A percentile compares a stretch with the other conserved stretches of the same genome.
phyloP scores from a whole-genome alignment of 1,140 invertebrate genomes.

The Pogonomyrmex barbatus region DNA sequence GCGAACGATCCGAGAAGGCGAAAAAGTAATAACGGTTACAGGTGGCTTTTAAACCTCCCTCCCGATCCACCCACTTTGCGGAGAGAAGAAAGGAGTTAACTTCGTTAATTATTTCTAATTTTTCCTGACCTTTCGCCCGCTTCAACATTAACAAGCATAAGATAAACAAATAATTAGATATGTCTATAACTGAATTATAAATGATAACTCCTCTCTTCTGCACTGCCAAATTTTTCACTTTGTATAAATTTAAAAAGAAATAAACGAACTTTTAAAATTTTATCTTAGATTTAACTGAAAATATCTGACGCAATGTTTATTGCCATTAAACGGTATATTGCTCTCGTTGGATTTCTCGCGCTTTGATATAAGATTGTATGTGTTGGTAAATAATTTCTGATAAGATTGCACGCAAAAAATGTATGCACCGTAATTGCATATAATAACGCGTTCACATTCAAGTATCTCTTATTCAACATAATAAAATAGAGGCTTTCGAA shows the following conservation, averaged over 20 bases:
- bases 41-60: slow-evolving; percentile 58
- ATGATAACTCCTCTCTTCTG: not conserved
- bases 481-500: not conserved
- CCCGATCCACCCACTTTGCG: not conserved
- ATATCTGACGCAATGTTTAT: slow-evolving; percentile 35
- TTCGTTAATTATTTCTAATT: slow-evolving; percentile 59
- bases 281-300: not conserved
- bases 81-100: slow-evolving; percentile 1
- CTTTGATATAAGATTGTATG: slow-evolving; percentile 21
- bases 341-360: slow-evolving; percentile 1
- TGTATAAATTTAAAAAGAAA: slow-evolving; percentile 10
- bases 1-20: slow-evolving; percentile 55
- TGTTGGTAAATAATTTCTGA: slow-evolving; percentile 12
- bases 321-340: slow-evolving; percentile 6
- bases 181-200: not conserved
- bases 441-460: not conserved
- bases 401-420: slow-evolving; percentile 19
- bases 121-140: slow-evolving; percentile 5
- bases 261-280: not conserved
- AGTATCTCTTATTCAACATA: not conserved
- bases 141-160: slow-evolving; percentile 25
- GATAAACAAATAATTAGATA: slow-evolving; percentile 17
- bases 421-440: not conserved
- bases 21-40: slow-evolving; percentile 64
- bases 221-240: not conserved